These are phyloP conservation scores for Phyllopteryx taeniolatus DNA, from an alignment of 2,113 vertebrate species.

Conservation along the genomic window DNA sequence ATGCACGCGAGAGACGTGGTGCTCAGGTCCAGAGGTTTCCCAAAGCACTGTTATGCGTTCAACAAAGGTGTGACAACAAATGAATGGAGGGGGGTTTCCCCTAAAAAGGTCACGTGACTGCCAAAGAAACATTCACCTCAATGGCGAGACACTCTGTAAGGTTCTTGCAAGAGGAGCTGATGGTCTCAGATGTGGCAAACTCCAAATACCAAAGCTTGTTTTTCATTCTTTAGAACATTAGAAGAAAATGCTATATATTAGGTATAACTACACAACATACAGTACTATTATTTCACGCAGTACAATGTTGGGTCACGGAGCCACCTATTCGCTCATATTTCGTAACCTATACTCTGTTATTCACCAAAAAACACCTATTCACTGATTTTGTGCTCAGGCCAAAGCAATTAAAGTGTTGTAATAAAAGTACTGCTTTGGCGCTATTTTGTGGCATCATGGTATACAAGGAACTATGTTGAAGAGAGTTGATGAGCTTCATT, in stretches of 20 bases:
- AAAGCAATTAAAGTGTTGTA: too few relatives aligned
- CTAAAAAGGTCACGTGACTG: neutral
- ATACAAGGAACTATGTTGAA: too few relatives aligned
- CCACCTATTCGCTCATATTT: neutral
- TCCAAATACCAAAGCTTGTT: conserved; percentile 95
- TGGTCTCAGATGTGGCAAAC: conserved; percentile 88
- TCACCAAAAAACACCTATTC: neutral
- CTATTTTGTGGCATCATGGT: too few relatives aligned
- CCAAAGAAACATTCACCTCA: conserved; percentile 71
- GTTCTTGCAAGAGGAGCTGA: conserved; percentile 89
- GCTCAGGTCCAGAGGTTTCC: conserved; percentile 78
- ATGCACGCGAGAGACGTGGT: conserved; percentile 78
- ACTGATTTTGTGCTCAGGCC: too few relatives aligned
- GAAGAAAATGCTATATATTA: conserved; percentile 3
- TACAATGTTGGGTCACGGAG: too few relatives aligned
- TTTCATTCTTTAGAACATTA: conserved; percentile 78
- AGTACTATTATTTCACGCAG: neutral
- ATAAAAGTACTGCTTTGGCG: too few relatives aligned
- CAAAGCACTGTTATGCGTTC: conserved; percentile 75
- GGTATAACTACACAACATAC: neutral
- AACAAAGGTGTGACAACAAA: neutral
- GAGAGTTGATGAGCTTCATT: too few relatives aligned
- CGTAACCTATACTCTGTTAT: neutral
- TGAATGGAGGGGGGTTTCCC: neutral
- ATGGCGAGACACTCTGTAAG: conserved; percentile 79